Evolutionary conservation across 2,113 vertebrate genomes (phyloP).

Genomic region (Syrrhaptes paradoxus): DNA sequence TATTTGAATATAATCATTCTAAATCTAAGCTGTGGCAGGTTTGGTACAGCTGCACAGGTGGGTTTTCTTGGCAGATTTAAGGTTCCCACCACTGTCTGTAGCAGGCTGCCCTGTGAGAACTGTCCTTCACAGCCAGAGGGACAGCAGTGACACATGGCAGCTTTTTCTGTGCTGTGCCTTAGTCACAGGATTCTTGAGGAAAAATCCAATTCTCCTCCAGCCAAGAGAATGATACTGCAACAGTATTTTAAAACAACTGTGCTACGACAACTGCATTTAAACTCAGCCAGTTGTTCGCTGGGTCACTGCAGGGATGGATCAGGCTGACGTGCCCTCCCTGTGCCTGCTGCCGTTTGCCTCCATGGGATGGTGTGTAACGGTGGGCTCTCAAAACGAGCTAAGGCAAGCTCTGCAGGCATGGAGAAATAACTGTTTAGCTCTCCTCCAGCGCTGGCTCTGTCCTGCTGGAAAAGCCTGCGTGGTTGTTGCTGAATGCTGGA

Average conservation of each 20-base stretch:
- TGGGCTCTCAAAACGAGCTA: neutral
- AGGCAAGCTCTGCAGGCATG: neutral
- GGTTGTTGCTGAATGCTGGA: rapidly evolving
- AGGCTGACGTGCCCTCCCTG: neutral
- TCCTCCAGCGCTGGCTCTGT: neutral
- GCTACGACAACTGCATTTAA: neutral
- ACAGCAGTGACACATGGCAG: neutral
- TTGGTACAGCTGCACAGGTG: neutral
- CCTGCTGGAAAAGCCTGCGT: neutral
- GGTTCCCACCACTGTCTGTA: neutral
- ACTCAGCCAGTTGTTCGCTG: neutral
- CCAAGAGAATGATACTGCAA: neutral
- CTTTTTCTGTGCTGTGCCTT: neutral
- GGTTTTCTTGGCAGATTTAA: neutral
- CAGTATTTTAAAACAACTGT: neutral
- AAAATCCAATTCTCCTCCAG: neutral
- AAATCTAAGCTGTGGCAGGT: neutral
- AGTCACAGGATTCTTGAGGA: neutral
- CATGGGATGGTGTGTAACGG: rapidly evolving
- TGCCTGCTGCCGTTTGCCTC: neutral
- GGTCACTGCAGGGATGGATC: neutral
- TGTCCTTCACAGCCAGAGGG: neutral
- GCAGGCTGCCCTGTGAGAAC: neutral
- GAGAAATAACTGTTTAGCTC: neutral
- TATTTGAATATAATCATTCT: neutral